Evolutionary conservation across 2,797 vertebrate genomes (phyloP), one percentile per base, ranked within the genome.

Genomic region (Antennarius maculatus): DNA sequence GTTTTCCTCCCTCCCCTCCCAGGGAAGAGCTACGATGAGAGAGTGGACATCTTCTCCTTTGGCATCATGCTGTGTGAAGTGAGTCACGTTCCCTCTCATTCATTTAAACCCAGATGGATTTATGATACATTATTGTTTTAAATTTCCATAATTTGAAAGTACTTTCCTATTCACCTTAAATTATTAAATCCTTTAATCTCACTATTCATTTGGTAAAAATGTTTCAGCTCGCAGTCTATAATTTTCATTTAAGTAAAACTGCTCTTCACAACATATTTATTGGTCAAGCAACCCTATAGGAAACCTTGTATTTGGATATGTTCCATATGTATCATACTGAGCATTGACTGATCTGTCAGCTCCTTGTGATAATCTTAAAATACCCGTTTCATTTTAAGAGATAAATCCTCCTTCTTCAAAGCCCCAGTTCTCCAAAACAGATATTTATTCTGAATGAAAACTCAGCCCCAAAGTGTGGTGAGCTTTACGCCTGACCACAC

Each of bases 41-140:
- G 95, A 81, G 97, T 99, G 64, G 97, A 99, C 71, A 95, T 99
- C 85, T 99, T 99, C 82, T 99, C 97, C 73, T 99, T 99, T 0
- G 98, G 98, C n/a, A 99, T 99, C 16, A 95, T 99, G 88, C 92
- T 98, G 9, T 99, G 97, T 0, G 97, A 99, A 96, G 97, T 95
- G 90, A 94, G 95, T 76, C 41, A 54, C 4, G 6, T 74, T 41
- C 5, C 2, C 11, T 14, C 4, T 37, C 5, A 46, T 10, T 10
- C 34, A 61, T 46, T 42, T 42, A 54, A 41, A 13, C 16, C 8
- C 6, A 31, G 4, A 52, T 16, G 23, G 23, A 18, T 64, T 50
- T 49, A 29, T 46, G 4, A 54, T 41, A 0, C 4, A 6, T 10
- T 13, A 18, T 28, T 53, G 7, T 71, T 63, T 55, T 14, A 75